A percentile compares a stretch with the other conserved stretches of the same genome.
These are phyloP conservation scores for Hormiphora californensis DNA, from an alignment of 37 sponge, comb jelly and placozoan genomes.

Conservation along the genomic window DNA sequence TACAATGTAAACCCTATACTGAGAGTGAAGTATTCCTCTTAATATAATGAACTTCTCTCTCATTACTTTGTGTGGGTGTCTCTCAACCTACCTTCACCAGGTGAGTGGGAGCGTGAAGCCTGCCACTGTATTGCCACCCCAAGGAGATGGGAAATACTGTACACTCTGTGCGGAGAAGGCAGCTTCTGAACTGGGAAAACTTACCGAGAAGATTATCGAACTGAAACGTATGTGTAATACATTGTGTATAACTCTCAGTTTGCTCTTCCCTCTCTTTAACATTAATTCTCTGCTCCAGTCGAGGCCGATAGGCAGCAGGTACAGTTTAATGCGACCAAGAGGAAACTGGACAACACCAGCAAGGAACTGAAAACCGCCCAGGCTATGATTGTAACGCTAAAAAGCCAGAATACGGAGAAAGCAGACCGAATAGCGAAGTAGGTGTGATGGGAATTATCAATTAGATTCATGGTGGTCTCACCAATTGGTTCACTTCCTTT, in stretches of 20 bases:
- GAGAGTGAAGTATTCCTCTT: too few species aligned
- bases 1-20: too few species aligned
- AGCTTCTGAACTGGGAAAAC: neutral
- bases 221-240: constrained; percentile 6
- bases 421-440: constrained; percentile 39
- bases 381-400: constrained; percentile 25
- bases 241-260: neutral
- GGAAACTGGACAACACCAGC: constrained; percentile 25
- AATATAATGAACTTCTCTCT: too few species aligned
- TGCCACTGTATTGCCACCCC: too few species aligned
- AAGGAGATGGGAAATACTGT: constrained; percentile 22
- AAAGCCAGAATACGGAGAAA: constrained; percentile 17
- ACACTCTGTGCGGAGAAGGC: neutral
- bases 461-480: neutral
- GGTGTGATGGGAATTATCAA: neutral
- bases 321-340: constrained; percentile 2
- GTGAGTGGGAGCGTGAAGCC: too few species aligned
- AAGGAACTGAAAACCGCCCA: constrained; percentile 40
- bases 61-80: too few species aligned
- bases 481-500: neutral
- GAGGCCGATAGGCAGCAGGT: neutral
- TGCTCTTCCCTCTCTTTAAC: neutral
- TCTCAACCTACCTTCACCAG: too few species aligned
- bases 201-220: constrained; percentile 14
- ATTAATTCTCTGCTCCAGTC: neutral